Conservation (phyloP, 2,113 vertebrate genomes). For the Oenanthe oenanthe region DNA sequence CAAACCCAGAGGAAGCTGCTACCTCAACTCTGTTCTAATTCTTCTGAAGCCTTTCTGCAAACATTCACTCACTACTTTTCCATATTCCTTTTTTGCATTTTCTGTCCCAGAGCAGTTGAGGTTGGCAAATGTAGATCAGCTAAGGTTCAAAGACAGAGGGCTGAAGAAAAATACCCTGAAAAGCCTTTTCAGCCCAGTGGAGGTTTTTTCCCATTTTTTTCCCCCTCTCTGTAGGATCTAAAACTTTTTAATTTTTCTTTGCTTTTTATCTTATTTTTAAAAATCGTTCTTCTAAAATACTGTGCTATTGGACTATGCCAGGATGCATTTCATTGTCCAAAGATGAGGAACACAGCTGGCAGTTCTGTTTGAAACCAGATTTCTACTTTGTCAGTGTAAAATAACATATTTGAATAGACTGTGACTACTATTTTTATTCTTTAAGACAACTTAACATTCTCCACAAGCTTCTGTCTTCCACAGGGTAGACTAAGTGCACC, state of each 20-base stretch:
- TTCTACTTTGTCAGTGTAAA: not conserved
- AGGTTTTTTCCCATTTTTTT: fast-evolving
- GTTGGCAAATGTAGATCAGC: not conserved
- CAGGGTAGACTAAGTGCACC: not conserved
- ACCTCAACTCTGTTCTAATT: not conserved
- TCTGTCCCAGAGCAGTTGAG: not conserved
- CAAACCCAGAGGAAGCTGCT: not conserved
- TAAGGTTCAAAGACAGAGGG: not conserved
- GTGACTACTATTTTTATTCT: not conserved
- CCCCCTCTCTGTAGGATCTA: not conserved
- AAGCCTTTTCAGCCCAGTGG: not conserved
- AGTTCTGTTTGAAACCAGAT: not conserved
- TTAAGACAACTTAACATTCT: not conserved
- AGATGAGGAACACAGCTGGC: not conserved
- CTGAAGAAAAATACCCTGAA: not conserved
- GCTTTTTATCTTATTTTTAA: not conserved
- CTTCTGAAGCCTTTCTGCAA: not conserved
- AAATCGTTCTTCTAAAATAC: not conserved
- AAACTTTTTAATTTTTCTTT: not conserved
- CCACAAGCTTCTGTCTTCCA: not conserved
- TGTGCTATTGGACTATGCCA: not conserved
- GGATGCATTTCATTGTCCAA: not conserved
- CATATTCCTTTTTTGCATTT: not conserved
- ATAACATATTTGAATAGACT: not conserved
- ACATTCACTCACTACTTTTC: not conserved